Base-by-base conservation (phyloP, 1,140 invertebrate species). In the Dryas iulia region DNA sequence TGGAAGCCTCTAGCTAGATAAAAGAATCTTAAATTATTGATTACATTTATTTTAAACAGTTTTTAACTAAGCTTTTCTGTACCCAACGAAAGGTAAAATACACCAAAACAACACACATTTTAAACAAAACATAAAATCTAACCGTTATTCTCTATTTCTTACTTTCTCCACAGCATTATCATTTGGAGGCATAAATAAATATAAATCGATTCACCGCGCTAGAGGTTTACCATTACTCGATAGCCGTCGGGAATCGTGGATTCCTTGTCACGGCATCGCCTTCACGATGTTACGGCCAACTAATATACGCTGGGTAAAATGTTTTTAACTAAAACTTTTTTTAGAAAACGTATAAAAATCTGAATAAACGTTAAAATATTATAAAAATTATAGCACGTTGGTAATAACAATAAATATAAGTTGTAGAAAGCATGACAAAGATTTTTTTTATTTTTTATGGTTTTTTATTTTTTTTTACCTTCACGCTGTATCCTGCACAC, bases 201-300 rank as follows among this genome's bases (percentile, higher is more conserved):
- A 47, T 28, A 47, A 21, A 47, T 61, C 24, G 21, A 61, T 14
- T 26, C 12, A 21, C 23, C 24, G 14, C 59, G 71, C 26, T 47
- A 77, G 64, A 65, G 66, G 68, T 77, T 68, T 61, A 61, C 23
- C 30, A 23, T 57, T 23, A 25, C 64, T 52, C 67, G 53, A 25
- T 6, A 56, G 24, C 75, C 71, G 35, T 61, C 52, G 57, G 66
- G 78, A 85, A 72, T 88, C 86, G 86, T 86, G 86, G 80, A 78
- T 76, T 77, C 72, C 78, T 85, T 88, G 85, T 88, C 86, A 70
- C 18, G 59, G 68, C 74, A 84, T 86, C 81, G 67, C 67, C 52
- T 62, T 74, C 82, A 84, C 82, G 83, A 79, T 83, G 69, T 66
- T 75, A 69, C 72, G 68, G n/a, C n/a, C n/a, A n/a, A n/a, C n/a